Percentiles rank a stretch among this genome's conserved stretches.
Evolutionary conservation across 2,888 invertebrate species (phyloP).

Genomic region (Scaptomyza reducta): DNA sequence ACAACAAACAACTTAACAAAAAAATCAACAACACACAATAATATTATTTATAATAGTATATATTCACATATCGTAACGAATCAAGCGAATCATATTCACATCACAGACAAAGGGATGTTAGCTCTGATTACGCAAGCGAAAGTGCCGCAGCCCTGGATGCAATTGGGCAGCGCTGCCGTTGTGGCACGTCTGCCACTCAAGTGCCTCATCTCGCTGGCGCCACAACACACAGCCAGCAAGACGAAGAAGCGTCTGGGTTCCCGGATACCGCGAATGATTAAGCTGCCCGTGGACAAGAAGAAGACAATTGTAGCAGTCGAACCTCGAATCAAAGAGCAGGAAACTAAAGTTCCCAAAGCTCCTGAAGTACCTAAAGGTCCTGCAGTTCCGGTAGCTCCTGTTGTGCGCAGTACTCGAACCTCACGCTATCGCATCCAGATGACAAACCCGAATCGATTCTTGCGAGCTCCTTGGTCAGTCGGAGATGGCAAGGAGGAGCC

Average conservation of each 20-base stretch:
- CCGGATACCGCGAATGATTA: constrained; percentile 33
- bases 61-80: too few species aligned
- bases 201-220: not conserved
- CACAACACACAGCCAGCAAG: too few species aligned
- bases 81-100: not conserved
- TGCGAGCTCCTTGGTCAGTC: not conserved
- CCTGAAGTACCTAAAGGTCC: too few species aligned
- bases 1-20: not conserved
- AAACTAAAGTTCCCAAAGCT: not conserved
- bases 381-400: not conserved
- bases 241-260: constrained; percentile 9
- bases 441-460: constrained; percentile 1
- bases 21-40: not conserved
- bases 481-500: too few species aligned
- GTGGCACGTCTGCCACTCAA: not conserved
- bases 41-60: too few species aligned
- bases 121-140: constrained; percentile 36
- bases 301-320: not conserved
- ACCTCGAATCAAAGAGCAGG: not conserved
- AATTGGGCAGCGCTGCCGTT: not conserved
- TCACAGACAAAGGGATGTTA: constrained; percentile 22
- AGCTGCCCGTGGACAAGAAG: too few species aligned
- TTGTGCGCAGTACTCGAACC: constrained; percentile 43
- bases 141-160: constrained; percentile 28
- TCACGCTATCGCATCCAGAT: constrained; percentile 27